Evolutionary conservation across 2,797 vertebrate genomes (phyloP).

Genomic region (Artibeus jamaicensis): DNA sequence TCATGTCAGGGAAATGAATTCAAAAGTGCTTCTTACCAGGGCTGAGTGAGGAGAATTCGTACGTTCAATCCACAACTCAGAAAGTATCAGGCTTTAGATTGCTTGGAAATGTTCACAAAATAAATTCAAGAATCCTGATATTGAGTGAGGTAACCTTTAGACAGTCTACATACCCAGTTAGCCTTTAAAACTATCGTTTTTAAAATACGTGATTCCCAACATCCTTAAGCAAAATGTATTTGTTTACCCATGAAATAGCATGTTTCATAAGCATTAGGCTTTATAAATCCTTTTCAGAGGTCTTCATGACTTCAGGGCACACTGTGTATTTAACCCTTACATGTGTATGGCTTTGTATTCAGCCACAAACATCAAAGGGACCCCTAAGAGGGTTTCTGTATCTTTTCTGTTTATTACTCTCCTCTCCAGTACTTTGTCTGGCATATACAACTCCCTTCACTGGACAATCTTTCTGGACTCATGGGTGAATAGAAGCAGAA

Average conservation of each 20-base stretch:
- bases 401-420: not conserved
- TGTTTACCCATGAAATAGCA: not conserved
- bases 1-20: slow-evolving; percentile 67
- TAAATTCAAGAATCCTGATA: slow-evolving; percentile 44
- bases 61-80: slow-evolving; percentile 41
- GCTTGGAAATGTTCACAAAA: slow-evolving; percentile 54
- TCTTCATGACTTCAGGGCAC: not conserved
- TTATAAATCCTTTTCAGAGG: slow-evolving; percentile 39
- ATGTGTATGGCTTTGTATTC: not conserved
- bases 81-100: slow-evolving; percentile 63
- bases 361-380: not conserved
- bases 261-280: slow-evolving; percentile 28
- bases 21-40: slow-evolving; percentile 47
- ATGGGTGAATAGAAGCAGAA: not conserved
- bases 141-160: slow-evolving; percentile 45
- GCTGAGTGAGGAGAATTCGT: slow-evolving; percentile 31
- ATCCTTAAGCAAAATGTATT: slow-evolving; percentile 32
- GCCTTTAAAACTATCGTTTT: slow-evolving; percentile 46
- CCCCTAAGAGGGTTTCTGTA: not conserved
- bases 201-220: slow-evolving; percentile 12
- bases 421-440: not conserved
- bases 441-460: not conserved
- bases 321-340: not conserved
- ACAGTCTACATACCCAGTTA: not conserved
- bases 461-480: not conserved